Evolutionary conservation across 1,140 invertebrate species (phyloP).

Genomic region (Tribolium madens): DNA sequence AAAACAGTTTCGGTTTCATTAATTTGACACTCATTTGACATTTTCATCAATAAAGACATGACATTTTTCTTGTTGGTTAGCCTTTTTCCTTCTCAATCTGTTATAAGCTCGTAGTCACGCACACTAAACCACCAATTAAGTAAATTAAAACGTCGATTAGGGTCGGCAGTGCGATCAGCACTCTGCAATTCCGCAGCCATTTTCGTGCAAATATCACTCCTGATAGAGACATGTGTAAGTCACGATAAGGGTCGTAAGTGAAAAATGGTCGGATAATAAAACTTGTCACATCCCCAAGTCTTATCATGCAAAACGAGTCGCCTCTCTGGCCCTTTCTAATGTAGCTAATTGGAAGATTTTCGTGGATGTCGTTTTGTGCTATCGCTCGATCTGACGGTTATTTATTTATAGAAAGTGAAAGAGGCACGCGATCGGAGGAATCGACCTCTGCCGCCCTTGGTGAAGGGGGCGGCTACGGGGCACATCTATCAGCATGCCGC

Average conservation of each 20-base stretch:
- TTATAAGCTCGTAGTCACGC: not conserved
- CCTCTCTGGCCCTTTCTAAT: constrained; percentile 32
- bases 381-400: constrained; percentile 23
- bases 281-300: constrained; percentile 5
- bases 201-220: constrained; percentile 9
- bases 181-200: constrained; percentile 7
- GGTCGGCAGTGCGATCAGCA: not conserved
- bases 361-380: constrained; percentile 18
- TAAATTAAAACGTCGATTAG: constrained; percentile 34
- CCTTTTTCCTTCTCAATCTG: constrained; percentile 21
- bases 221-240: constrained; percentile 35
- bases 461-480: constrained; percentile 14
- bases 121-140: constrained; percentile 1
- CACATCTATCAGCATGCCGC: constrained; percentile 40
- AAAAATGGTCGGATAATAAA: constrained; percentile 26
- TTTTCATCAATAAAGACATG: not conserved
- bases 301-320: constrained; percentile 24
- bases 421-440: constrained; percentile 40
- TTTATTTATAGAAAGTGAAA: constrained; percentile 49
- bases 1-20: not conserved
- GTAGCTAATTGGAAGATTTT: constrained; percentile 47
- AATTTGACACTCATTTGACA: constrained; percentile 1
- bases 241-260: constrained; percentile 23
- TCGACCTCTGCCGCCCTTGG: not conserved
- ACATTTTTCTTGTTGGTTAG: not conserved